Base-by-base conservation (phyloP, 2,888 invertebrate genomes). In the Drosophila flavopinicola region DNA sequence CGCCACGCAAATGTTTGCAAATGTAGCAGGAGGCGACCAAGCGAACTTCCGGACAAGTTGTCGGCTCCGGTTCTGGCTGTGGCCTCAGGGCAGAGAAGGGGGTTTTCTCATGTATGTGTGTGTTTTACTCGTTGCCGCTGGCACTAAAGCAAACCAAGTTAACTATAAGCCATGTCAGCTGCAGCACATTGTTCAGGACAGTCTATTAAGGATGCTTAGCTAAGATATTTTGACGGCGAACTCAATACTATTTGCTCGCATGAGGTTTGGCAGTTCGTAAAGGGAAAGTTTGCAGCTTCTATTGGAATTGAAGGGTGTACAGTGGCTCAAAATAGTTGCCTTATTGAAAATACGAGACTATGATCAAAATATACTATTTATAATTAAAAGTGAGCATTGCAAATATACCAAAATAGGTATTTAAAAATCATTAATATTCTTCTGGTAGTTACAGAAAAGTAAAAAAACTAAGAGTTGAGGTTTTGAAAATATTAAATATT, bases 21-120 rank as follows among this genome's bases (percentile, higher is more conserved):
- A 51, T 57, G 42, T 45, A 52, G 45, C 35, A 15, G 52, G 20
- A 65, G 58, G 29, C 63, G 51, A 33, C 60, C 68, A 73, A 57
- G 66, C 61, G 68, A 48, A 80, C 75, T 77, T 82, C 75, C 80
- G 69, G 69, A 25, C 54, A 30, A 53, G 63, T 53, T 51, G 35
- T 42, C 30, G 44, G 20, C 47, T 38, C 38, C 45, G 20, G 25
- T 23, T 53, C n/a, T n/a, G 7, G 15, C 9, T 20, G 20, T 20
- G 20, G 20, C 20, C 4, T 13, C 11, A 15, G 1, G 10, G 6
- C 10, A 25, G 6, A 20, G n/a, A 1, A 30, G 30, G 11, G 20
- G 3, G 9, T 11, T n/a, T 2, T 20, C 17, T 10, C 60, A 32
- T 45, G 39, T 37, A 13, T 23, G 15, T 42, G 37, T 56, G 58